Base-by-base conservation (phyloP, 1,140 invertebrate species). In the Ceratoteleas bidentatus region DNA sequence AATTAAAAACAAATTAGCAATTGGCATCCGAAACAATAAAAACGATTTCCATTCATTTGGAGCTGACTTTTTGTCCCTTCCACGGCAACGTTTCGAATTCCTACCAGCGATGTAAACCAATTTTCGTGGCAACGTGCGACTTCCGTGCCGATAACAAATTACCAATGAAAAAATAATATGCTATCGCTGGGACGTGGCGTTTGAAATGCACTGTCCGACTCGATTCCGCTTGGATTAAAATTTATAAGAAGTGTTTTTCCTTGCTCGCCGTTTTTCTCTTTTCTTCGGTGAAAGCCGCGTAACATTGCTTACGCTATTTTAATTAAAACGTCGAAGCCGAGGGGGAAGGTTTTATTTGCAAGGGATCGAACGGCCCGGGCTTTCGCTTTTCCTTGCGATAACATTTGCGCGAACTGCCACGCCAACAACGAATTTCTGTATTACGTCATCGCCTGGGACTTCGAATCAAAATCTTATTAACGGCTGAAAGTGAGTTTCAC, bases 401-500 rank as follows among this genome's bases (percentile, higher is more conserved):
- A 83, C 64, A 66, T 78, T 82, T 78, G 70, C 65, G 58, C 62
- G 64, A 77, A 82, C 61, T 68, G 62, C 60, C 61, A 14, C 64
- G 47, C 50, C 64, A 72, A 81, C 73, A 77, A 75, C 69, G 74
- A 77, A 78, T 79, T 83, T 83, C 79, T 81, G 68, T 75, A 84
- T 88, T 87, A 86, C 86, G 84, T 88, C 84, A 83, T 77, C 84
- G 70, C 68, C 69, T 74, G 81, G 54, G 81, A 81, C 81, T 83
- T 62, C 74, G 85, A 89, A 88, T 88, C 86, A 88, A 89, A 90
- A 89, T 89, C 89, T 87, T 88, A 89, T 90, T 89, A 89, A 88
- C 80, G 84, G 83, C 85, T 87, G 83, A 88, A 88, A 88, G 81
- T 87, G 83, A 87, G 85, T 87, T 88, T 85, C 84, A 88, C 82